Evolutionary conservation across 2,888 invertebrate genomes (phyloP), one percentile per base, ranked within the genome.

Genomic region (Drosophila conformis): DNA sequence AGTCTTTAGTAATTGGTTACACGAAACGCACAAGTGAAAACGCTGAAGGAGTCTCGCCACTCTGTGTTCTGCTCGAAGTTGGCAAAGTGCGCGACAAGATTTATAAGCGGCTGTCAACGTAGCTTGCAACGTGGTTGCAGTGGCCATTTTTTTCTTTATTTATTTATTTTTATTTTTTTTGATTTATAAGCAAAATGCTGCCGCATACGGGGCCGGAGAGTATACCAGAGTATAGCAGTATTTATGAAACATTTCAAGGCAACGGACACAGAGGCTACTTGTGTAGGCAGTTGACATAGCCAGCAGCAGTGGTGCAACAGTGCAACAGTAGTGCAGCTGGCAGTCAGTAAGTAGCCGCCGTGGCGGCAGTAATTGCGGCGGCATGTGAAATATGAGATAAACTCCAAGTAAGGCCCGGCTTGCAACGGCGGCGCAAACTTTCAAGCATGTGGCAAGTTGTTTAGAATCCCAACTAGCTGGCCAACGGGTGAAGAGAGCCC

Each of bases 101-200:
- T 87, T 87, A 87, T 87, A 90, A 90, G 91, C 87, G 90, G 84
- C 91, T 91, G 91, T 91, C 90, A 87, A 81, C 87, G 76, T 54
- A 64, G 80, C 70, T 25, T 69, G 67, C 67, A 67, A 67, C 56
- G 42, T 69, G 46, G 46, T 46, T 31, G 46, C 31, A 71, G 49
- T 71, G 40, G 60, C 61, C 49, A 77, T 77, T 90, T 87, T 21
- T 40, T 36, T 11, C 10, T n/a, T 5, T 36, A 36, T 36, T 36
- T 36, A 18, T 36, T 40, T 38, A 7, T 36, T 8, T 46, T 46
- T 21, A 7, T 21, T 46, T 15, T 25, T 25, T 90, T 87, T 87
- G 87, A 91, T 90, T 87, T 87, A 90, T 90, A 91, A 90, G 87
- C 91, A 90, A 90, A 90, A 90, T 87, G 90, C 72, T 76, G 90